Evolutionary conservation across 1,140 invertebrate species (phyloP), one percentile per base, ranked within the genome.

Genomic region (Rhysida immarginata): DNA sequence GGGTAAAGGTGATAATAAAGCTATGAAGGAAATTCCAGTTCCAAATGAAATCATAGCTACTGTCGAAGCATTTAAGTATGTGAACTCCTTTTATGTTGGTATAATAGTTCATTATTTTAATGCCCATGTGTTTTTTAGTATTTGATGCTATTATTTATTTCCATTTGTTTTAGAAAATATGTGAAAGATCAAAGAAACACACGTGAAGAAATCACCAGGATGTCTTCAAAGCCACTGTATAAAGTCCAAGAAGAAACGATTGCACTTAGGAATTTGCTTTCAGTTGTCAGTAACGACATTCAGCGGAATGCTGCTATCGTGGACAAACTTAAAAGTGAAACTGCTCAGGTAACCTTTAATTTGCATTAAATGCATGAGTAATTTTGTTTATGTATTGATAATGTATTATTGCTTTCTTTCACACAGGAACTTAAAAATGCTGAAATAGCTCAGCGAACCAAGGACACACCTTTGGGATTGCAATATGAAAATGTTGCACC

Each of bases 151-250:
- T 46, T 18, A 5, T 18, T 18, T 23, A 20, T 73, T 79, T 48
- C 76, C 78, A 56, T 46, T 20, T 65, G 72, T 24, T 77, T 76
- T 59, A 91, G 89, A 63, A 80, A 81, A 54, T 82, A 83, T 71
- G 82, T 90, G 0, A 88, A 89, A 72, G 79, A 82, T 53, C 85
- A 90, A 66, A 92, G 91, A 69, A 73, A 75, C 0, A 71, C 85
- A 8, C 82, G 83, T 59, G 88, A 88, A 1, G 85, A 89, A 61
- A 82, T 91, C 52, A 81, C 85, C 54, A 72, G 86, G 50, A 75
- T 80, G 41, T 82, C 82, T 2, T 77, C 78, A 14, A 80, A 83
- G 63, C 78, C 82, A 1, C 69, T 85, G 57, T 74, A 78, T 57
- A 80, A 83, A 64, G 69, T 76, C 1, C 68, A 72, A 41, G 79